Evolutionary conservation across 1,140 invertebrate genomes (phyloP).

Genomic region (Drosophila arawakana): DNA sequence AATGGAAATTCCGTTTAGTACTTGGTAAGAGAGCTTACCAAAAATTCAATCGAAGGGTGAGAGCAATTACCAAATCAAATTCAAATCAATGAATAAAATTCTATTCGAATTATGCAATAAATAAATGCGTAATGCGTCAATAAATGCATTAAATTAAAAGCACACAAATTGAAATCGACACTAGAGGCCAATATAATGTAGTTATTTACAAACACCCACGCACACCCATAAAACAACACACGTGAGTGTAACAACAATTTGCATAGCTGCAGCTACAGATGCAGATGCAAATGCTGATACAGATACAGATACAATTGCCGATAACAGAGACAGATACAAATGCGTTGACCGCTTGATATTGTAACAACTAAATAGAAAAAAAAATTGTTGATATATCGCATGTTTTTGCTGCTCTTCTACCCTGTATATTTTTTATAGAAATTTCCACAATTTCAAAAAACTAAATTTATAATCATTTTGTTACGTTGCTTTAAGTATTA

Average conservation of each 20-base stretch:
- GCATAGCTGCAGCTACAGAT: slow-evolving; percentile 15
- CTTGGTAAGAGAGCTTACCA: slow-evolving; percentile 10
- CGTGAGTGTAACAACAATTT: background rate
- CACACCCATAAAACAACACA: background rate
- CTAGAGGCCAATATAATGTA: slow-evolving; percentile 23
- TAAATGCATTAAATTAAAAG: slow-evolving; percentile 54
- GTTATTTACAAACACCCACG: slow-evolving; percentile 9
- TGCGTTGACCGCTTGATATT: background rate
- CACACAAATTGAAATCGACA: slow-evolving; percentile 54
- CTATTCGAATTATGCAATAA: slow-evolving; percentile 43
- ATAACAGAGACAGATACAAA: background rate
- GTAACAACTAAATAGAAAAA: slow-evolving; percentile 23
- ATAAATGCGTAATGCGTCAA: slow-evolving; percentile 53
- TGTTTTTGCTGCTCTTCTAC: slow-evolving; percentile 2
- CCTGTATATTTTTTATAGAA: background rate
- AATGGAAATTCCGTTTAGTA: slow-evolving; percentile 40
- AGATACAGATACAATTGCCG: slow-evolving; percentile 5
- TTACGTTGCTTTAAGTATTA: too few relatives aligned
- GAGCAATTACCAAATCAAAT: background rate
- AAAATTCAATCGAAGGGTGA: background rate
- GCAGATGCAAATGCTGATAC: background rate
- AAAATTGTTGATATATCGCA: background rate
- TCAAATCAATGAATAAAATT: slow-evolving; percentile 31
- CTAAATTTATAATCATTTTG: too few relatives aligned
- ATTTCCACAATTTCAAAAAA: too few relatives aligned